Percentiles rank a stretch among this genome's conserved stretches.
These are phyloP conservation scores for Centropus bengalensis DNA, from an alignment of 2,113 vertebrate genomes.

Conservation along the genomic window DNA sequence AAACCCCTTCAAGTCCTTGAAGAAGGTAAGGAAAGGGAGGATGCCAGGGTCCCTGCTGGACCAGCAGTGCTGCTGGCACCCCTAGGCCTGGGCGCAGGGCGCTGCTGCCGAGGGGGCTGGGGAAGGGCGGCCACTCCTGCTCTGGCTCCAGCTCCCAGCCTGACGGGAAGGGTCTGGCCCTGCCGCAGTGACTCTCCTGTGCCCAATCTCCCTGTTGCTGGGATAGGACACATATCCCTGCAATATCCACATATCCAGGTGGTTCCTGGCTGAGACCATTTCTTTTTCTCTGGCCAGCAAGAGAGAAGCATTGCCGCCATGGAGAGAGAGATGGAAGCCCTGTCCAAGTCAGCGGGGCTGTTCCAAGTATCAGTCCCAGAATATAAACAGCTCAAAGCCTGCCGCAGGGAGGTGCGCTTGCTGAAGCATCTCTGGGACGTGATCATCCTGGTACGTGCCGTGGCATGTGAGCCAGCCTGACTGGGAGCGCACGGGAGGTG, in stretches of 20 bases:
- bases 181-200: fast-evolving
- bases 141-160: background rate
- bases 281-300: slow-evolving; percentile 36
- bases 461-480: fast-evolving
- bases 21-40: slow-evolving; percentile 46
- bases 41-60: background rate
- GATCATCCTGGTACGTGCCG: slow-evolving; percentile 64
- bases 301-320: slow-evolving; percentile 18
- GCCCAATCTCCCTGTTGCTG: fast-evolving
- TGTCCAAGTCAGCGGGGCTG: slow-evolving; percentile 67
- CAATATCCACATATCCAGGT: no score
- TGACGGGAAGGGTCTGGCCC: background rate
- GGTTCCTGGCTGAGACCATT: background rate
- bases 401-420: slow-evolving; percentile 69
- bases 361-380: slow-evolving; percentile 74
- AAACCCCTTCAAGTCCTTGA: slow-evolving; percentile 70
- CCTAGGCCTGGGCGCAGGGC: fast-evolving
- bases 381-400: slow-evolving; percentile 72
- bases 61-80: fast-evolving
- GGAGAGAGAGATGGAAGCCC: slow-evolving; percentile 61
- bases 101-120: background rate
- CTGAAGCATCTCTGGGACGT: slow-evolving; percentile 83
- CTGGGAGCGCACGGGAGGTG: fast-evolving
- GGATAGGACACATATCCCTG: fast-evolving
- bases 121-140: no score